These are phyloP conservation scores for Grus americana DNA, from an alignment of 2,113 vertebrate genomes.

Conservation along the genomic window DNA sequence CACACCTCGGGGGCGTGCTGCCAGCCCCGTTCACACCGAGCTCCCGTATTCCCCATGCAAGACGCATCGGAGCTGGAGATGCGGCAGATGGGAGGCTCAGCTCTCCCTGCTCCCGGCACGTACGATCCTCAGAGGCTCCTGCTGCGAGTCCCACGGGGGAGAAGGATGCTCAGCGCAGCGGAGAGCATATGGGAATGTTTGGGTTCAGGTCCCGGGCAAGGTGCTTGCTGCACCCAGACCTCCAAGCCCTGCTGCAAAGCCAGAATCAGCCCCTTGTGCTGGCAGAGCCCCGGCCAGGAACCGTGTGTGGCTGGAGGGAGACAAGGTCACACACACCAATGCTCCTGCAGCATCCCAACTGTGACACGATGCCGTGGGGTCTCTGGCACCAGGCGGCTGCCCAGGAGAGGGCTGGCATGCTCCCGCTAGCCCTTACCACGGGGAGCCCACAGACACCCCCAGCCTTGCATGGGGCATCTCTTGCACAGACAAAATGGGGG, in stretches of 20 bases:
- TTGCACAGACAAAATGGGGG: neutral
- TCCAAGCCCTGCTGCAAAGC: neutral
- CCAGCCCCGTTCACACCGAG: fast-evolving
- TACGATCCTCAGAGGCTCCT: neutral
- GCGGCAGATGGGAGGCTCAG: neutral
- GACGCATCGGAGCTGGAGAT: neutral
- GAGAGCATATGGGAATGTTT: neutral
- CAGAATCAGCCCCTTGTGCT: neutral
- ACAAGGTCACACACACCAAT: neutral
- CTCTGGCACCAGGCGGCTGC: neutral
- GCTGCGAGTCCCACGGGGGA: fast-evolving
- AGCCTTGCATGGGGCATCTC: neutral
- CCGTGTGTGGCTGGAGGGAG: neutral
- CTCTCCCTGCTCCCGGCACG: neutral
- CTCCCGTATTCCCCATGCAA: neutral
- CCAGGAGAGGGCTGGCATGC: neutral
- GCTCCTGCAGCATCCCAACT: neutral
- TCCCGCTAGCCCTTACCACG: neutral
- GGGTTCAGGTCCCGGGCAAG: neutral
- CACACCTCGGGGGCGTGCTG: neutral
- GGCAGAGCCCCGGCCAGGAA: neutral
- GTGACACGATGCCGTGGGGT: neutral
- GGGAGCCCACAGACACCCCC: neutral
- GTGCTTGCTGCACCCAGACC: neutral
- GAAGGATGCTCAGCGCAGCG: neutral